Base-by-base conservation (phyloP, 2,888 invertebrate genomes). In the Andrena hattorfiana region DNA sequence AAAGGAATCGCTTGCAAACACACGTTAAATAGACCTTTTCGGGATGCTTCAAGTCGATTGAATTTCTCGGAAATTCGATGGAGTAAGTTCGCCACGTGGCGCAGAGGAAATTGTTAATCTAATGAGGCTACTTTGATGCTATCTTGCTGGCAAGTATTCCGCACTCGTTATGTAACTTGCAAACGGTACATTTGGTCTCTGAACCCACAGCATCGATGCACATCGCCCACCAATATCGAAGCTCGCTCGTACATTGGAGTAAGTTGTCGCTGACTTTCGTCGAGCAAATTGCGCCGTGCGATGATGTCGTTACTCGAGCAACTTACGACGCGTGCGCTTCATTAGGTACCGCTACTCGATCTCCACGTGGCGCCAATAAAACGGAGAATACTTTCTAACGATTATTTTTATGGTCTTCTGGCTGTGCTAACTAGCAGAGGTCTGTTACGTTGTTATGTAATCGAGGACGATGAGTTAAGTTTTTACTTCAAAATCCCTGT, bases 311-410 rank as follows among this genome's bases (percentile, higher is more conserved):
- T 80, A 60, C 54, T 20, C 13, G 8, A n/a, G 23, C 30, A 35
- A 78, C 71, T 77, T 71, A 80, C 54, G 48, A 67, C 26, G 62
- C 80, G 71, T 80, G 78, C 78, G 71, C 71, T 56, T 54, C 71
- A 48, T 77, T 71, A 35, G 54, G 66, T 66, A 66, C 42, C 49
- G 42, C 20, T 54, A 13, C 66, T 54, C n/a, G 70, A 62, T 49
- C 77, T 35, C 32, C 62, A 5, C 77, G 8, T 4, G 35, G 20
- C 63, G 10, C 35, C 42, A 48, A 54, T 20, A n/a, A 64, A 51
- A 64, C 2, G 26, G 16, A 0, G 26, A 23, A 23, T 6, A 28
- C 8, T 35, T 54, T 60, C 13, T 26, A n/a, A 51, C 16, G 42
- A n/a, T 26, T 7, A 32, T 16, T 62, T 42, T 8, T 13, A n/a